Evolutionary conservation across 2,888 invertebrate species (phyloP).

Genomic region (Pelosia muscerda): DNA sequence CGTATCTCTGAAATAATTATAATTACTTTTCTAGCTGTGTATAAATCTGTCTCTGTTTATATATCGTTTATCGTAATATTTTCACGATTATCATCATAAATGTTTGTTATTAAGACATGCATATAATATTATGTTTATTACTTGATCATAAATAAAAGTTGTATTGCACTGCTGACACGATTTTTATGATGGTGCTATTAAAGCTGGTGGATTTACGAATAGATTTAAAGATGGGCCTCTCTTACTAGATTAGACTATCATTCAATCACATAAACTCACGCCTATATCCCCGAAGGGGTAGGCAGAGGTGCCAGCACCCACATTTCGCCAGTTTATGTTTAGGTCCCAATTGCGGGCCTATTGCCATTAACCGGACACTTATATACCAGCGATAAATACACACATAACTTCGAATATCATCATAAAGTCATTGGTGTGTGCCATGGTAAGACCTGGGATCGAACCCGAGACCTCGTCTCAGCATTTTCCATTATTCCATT

Average conservation of each 20-base stretch:
- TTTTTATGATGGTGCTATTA: background rate
- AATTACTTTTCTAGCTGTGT: background rate
- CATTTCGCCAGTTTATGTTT: too few species aligned
- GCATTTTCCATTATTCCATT: too few species aligned
- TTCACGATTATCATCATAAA: slow-evolving; percentile 7
- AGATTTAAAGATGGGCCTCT: background rate
- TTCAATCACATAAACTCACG: too few species aligned
- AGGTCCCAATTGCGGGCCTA: too few species aligned
- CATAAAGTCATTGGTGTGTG: too few species aligned
- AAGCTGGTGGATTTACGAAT: background rate
- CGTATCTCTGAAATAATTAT: slow-evolving; percentile 1
- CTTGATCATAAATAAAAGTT: slow-evolving; percentile 5
- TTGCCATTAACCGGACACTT: too few species aligned
- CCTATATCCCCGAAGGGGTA: too few species aligned
- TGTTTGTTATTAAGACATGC: background rate
- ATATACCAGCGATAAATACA: too few species aligned
- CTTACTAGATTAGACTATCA: background rate
- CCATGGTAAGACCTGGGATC: too few species aligned
- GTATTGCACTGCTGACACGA: background rate
- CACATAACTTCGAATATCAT: too few species aligned
- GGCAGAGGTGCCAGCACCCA: too few species aligned
- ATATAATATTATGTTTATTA: slow-evolving; percentile 4
- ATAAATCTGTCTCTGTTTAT: background rate
- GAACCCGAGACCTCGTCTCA: too few species aligned
- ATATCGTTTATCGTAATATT: background rate